Percentiles rank a stretch among this genome's conserved stretches.
Evolutionary conservation across 2,797 vertebrate species (phyloP).

Genomic region (Pangasius mekongensis): DNA sequence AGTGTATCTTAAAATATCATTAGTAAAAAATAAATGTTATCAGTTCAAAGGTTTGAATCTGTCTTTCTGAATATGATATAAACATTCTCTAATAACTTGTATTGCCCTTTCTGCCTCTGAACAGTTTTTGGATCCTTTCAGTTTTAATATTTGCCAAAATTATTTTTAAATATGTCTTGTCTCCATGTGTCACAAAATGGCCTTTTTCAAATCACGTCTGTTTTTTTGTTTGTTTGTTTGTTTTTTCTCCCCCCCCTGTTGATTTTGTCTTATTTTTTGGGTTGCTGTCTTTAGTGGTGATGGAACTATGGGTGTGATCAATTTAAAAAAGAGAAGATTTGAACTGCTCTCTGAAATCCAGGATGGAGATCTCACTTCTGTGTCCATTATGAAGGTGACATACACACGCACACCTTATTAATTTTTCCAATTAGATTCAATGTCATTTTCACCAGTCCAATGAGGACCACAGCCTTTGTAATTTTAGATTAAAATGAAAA

Average conservation of each 20-base stretch:
- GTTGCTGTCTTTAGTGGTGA: constrained; percentile 79
- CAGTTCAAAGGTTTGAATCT: too few relatives aligned
- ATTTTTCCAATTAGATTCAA: neutral
- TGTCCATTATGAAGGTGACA: constrained; percentile 88
- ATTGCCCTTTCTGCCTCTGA: neutral
- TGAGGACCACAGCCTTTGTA: neutral
- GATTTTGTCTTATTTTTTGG: neutral
- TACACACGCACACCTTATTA: neutral
- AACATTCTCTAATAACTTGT: neutral
- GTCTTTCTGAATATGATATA: neutral
- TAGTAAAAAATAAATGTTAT: neutral
- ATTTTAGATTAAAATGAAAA: neutral
- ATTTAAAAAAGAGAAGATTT: constrained; percentile 87
- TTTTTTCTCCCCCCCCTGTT: neutral
- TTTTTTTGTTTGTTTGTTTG: too few relatives aligned
- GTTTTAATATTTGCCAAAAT: neutral
- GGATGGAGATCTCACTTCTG: constrained; percentile 87
- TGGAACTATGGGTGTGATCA: constrained; percentile 91
- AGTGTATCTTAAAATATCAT: neutral
- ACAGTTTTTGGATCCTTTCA: neutral
- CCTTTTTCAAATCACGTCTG: neutral
- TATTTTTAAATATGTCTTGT: neutral
- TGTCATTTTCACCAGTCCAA: neutral
- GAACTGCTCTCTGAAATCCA: constrained; percentile 90
- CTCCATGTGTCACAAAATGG: neutral